Evolutionary conservation across 2,888 invertebrate species (phyloP).

Genomic region (Campaea margaritaria): DNA sequence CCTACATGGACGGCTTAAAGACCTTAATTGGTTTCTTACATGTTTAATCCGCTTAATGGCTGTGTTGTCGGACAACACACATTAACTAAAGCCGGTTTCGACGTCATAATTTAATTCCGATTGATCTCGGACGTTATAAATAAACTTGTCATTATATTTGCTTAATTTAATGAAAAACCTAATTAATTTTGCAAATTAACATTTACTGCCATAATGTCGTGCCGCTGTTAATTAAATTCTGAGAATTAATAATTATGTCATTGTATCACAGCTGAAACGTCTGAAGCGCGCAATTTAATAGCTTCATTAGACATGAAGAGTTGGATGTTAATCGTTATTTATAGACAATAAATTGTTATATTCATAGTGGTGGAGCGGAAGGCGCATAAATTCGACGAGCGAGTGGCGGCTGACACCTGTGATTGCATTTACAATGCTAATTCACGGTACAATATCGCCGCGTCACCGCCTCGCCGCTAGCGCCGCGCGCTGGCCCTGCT

Average conservation of each 20-base stretch:
- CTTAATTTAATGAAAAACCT: not conserved
- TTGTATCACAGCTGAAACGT: conserved; percentile 41
- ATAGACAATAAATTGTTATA: conserved; percentile 79
- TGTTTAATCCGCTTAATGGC: conserved; percentile 74
- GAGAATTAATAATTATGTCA: conserved; percentile 35
- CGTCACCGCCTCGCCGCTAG: conserved; percentile 49
- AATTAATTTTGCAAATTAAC: not conserved
- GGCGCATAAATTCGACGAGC: conserved; percentile 81
- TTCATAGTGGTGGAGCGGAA: conserved; percentile 75
- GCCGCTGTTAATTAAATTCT: conserved; percentile 42
- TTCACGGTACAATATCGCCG: conserved; percentile 78
- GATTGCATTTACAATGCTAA: conserved; percentile 86
- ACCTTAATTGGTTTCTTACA: conserved; percentile 77
- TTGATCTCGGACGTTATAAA: conserved; percentile 61
- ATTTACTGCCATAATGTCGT: not conserved
- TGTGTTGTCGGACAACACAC: conserved; percentile 66
- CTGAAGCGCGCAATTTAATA: conserved; percentile 60
- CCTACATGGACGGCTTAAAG: conserved; percentile 69
- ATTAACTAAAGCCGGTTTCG: conserved; percentile 66
- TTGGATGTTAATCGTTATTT: conserved; percentile 74
- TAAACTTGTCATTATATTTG: conserved; percentile 56
- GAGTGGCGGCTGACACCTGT: conserved; percentile 82
- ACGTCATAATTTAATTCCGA: conserved; percentile 55
- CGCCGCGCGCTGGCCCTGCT: too few species aligned
- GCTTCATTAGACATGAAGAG: conserved; percentile 65